Evolutionary conservation across 2,113 vertebrate species (phyloP), one percentile per base, ranked within the genome.

Genomic region (Rhinopomastus cyanomelas): DNA sequence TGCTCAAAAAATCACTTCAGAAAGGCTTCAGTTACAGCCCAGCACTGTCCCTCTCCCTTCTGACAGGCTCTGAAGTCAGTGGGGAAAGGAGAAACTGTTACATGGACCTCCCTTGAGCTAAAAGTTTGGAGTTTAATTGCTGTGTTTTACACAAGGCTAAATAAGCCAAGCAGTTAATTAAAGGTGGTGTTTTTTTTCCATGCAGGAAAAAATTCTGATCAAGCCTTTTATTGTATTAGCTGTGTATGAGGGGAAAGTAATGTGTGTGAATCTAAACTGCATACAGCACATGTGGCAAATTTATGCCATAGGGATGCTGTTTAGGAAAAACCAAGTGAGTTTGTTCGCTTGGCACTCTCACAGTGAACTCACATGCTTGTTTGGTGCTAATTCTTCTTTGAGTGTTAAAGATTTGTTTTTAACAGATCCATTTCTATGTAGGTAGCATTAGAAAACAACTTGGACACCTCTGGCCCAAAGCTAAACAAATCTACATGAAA

Each of bases 51-150:
- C 13, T 5, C n/a, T 73, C 25, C 39, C n/a, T 29, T 36, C 0
- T 12, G 53, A 16, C 10, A 11, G 29, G 15, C 2, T 7, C 17
- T 4, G 4, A 22, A 36, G 5, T 11, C 22, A 29, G 1, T 61
- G 37, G 29, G 8, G 51, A 76, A 65, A 56, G 25, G 29, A 69
- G 37, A 60, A 83, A 55, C 34, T 53, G 30, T 6, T 67, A 8
- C 2, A 16, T 64, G 21, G 32, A 37, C 32, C 8, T 72, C 55
- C 27, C 12, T 4, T 91, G 34, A 84, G 34, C 16, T 76, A 21
- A 30, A 86, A 37, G 9, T 48, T 73, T 51, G 16, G 14, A 16
- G 49, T 78, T 64, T 52, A 49, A 4, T 75, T 49, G 18, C 34
- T 84, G 16, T 37, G 80, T 7, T 44, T 69, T 44, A 44, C 11